Evolutionary conservation across 2,113 vertebrate genomes (phyloP).

Genomic region (Lichenostomus cassidix): DNA sequence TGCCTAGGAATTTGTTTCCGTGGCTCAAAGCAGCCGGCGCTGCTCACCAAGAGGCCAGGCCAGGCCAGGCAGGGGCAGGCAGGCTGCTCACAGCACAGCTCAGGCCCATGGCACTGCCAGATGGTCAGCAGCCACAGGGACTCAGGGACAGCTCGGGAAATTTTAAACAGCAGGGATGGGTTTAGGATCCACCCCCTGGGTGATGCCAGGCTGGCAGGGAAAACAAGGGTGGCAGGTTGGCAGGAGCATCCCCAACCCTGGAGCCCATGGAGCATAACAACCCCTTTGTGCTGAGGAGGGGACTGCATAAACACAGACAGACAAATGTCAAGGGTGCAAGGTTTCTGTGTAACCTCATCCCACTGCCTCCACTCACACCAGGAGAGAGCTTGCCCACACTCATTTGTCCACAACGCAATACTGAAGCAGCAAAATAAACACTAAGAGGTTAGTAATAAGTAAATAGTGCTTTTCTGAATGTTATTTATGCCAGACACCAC

Average conservation of each 20-base stretch:
- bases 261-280: background rate
- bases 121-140: background rate
- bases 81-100: background rate
- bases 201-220: background rate
- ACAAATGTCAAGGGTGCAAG: background rate
- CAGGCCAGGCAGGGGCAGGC: background rate
- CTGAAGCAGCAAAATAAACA: background rate
- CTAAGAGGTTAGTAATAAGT: background rate
- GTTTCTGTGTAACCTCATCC: background rate
- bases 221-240: background rate
- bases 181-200: background rate
- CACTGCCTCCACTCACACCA: background rate
- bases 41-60: background rate
- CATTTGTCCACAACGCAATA: background rate
- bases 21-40: conserved; percentile 24
- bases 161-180: background rate
- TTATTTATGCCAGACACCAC: background rate
- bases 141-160: background rate
- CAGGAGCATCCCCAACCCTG: background rate
- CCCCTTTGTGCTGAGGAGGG: background rate
- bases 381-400: background rate
- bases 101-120: background rate
- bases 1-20: conserved; percentile 30
- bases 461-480: background rate
- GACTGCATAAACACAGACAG: background rate